A percentile compares a stretch with the other conserved stretches of the same genome.
Evolutionary conservation across 1,140 invertebrate species (phyloP).

Genomic region (Ladona fulva): DNA sequence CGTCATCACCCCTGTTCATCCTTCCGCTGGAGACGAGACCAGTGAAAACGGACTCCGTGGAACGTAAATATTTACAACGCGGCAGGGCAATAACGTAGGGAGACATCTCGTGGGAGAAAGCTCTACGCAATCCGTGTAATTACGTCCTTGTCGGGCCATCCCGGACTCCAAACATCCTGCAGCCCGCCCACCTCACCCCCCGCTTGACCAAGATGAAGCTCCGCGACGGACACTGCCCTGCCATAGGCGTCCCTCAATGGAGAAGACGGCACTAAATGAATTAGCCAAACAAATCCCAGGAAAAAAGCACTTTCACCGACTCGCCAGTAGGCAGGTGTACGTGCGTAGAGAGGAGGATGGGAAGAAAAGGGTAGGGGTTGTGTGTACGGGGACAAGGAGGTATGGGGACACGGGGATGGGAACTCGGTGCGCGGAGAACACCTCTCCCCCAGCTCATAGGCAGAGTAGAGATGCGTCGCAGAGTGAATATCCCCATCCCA

Average conservation of each 20-base stretch:
- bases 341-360: neutral
- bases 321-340: neutral
- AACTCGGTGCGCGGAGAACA: neutral
- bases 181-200: too few species aligned
- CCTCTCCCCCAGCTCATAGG: neutral
- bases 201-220: neutral
- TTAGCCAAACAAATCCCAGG: neutral
- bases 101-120: too few species aligned
- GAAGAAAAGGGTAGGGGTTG: neutral
- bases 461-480: neutral
- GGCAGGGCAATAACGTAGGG: too few species aligned
- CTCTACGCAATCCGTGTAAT: too few species aligned
- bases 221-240: neutral
- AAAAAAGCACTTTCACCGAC: conserved; percentile 7
- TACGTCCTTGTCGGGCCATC: too few species aligned
- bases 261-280: neutral
- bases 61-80: too few species aligned
- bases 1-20: too few species aligned
- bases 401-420: neutral
- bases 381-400: neutral
- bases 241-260: neutral
- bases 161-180: too few species aligned
- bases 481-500: neutral
- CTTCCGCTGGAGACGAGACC: too few species aligned
- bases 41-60: too few species aligned